phyloP scores from a whole-genome alignment of 2,113 vertebrate genomes.

The Halichoeres trimaculatus region DNA sequence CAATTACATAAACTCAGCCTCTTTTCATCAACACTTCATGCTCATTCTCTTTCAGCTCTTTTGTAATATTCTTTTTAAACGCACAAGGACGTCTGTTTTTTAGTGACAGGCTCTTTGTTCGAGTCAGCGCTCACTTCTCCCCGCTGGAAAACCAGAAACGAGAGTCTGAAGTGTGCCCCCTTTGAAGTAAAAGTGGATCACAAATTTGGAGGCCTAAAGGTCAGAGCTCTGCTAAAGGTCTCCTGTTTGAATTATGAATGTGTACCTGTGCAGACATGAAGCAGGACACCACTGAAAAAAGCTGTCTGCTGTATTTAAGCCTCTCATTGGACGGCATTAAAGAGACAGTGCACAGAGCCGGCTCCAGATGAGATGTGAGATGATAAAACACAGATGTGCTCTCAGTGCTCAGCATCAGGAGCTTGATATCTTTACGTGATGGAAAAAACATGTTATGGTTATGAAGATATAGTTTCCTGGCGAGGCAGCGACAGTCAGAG shows the following conservation, averaged over 20 bases:
- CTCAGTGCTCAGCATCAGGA: constrained; percentile 43
- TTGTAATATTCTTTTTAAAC: neutral
- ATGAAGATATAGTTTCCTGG: constrained; percentile 57
- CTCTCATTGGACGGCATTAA: constrained; percentile 21
- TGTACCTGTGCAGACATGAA: constrained; percentile 5
- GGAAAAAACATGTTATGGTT: constrained; percentile 58
- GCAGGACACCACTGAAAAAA: constrained; percentile 7
- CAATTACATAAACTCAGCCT: no score
- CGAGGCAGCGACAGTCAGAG: constrained; percentile 26
- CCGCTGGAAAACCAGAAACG: neutral
- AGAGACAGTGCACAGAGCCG: constrained; percentile 28
- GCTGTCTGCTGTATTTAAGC: neutral
- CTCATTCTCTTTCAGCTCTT: neutral
- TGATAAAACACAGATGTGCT: constrained; percentile 77
- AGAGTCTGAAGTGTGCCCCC: neutral
- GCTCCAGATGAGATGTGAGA: constrained; percentile 42
- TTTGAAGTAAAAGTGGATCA: constrained; percentile 9
- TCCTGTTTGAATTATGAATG: constrained; percentile 4
- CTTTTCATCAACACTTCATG: no score
- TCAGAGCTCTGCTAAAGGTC: neutral
- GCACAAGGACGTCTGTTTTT: neutral
- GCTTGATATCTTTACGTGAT: constrained; percentile 56
- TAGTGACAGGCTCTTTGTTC: neutral
- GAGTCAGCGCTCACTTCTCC: neutral
- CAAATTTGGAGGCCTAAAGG: neutral